Base-by-base conservation (phyloP, 1,140 invertebrate species). In the Caenorhabditis brenneri region DNA sequence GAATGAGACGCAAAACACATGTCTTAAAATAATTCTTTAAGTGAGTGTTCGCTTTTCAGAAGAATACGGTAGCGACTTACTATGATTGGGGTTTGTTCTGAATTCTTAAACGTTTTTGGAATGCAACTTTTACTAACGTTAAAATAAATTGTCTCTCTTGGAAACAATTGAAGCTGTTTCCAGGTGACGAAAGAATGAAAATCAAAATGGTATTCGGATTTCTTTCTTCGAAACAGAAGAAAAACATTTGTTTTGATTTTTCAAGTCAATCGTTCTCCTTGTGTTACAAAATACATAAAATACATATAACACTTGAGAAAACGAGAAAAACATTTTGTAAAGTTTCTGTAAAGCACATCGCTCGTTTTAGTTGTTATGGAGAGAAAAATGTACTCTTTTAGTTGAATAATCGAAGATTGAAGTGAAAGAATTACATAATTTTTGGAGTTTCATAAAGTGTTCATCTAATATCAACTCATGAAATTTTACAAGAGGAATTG, bases 221-320 rank as follows among this genome's bases (percentile, higher is more conserved):
- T 65, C 31, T 29, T 60, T 60, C 24, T 10, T 15, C 2, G 16
- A 65, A 65, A 36, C 6, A 15, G n/a, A 51, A 5, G 19, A 65
- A 7, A 9, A 22, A 33, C 19, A 12, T 19, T 36, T 58, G 53
- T 58, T 65, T 65, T 36, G 58, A 65, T 36, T 33, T 29, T 36
- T 65, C 16, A 15, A 36, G 19, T 65, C 58, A 7, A 19, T 16
- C 31, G 58, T 65, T 65, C 16, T 33, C 27, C 19, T 65, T 65
- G 1, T 74, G 65, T 74, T 46, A 12, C n/a, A n/a, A n/a, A 42
- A 19, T 7, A 46, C 65, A 74, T 42, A 15, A n/a, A 42, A 19
- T 7, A 46, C 65, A 74, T 42, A 15, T 74, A 74, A 74, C 65
- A 46, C 65, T 74, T 65, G 58, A 19, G 31, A 65, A 65, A 65